phyloP scores from a whole-genome alignment of 2,888 invertebrate species.

The Gymnoscelis rufifasciata region DNA sequence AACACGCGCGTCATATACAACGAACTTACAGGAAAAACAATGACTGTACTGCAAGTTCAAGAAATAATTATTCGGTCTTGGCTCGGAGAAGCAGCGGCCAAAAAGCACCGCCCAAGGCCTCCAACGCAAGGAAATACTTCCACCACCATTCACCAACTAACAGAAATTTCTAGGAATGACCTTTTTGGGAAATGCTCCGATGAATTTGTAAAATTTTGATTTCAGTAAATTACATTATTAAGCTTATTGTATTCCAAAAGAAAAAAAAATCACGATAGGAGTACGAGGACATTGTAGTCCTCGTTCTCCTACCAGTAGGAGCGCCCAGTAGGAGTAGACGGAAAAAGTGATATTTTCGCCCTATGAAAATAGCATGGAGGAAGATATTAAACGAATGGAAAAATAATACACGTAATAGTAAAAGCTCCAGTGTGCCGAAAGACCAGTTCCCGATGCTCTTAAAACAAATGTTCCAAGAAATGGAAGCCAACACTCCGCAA shows the following conservation, averaged over 20 bases:
- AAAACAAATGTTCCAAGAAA: constrained; percentile 24
- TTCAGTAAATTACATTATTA: no score
- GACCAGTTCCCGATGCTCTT: constrained; percentile 25
- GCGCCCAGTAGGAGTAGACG: no score
- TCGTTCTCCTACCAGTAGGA: no score
- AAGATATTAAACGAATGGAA: constrained; percentile 23
- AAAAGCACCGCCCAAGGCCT: constrained; percentile 10
- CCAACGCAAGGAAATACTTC: neutral
- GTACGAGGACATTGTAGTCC: no score
- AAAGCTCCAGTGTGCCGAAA: constrained; percentile 21
- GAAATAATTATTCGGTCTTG: constrained; percentile 6
- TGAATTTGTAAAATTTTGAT: no score
- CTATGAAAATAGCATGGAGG: constrained; percentile 26
- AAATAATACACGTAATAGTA: constrained; percentile 17
- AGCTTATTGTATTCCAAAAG: no score
- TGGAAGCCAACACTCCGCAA: constrained; percentile 22
- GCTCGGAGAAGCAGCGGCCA: neutral
- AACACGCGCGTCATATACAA: constrained; percentile 9
- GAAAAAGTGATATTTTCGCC: constrained; percentile 25
- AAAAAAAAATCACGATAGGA: no score
- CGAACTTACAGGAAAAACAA: constrained; percentile 4
- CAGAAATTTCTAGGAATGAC: constrained; percentile 5
- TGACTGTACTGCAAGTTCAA: constrained; percentile 6
- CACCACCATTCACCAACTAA: constrained; percentile 1
- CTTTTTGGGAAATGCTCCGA: no score